Evolutionary conservation across 2,888 invertebrate genomes (phyloP).

Genomic region (Polymixis flavicincta): DNA sequence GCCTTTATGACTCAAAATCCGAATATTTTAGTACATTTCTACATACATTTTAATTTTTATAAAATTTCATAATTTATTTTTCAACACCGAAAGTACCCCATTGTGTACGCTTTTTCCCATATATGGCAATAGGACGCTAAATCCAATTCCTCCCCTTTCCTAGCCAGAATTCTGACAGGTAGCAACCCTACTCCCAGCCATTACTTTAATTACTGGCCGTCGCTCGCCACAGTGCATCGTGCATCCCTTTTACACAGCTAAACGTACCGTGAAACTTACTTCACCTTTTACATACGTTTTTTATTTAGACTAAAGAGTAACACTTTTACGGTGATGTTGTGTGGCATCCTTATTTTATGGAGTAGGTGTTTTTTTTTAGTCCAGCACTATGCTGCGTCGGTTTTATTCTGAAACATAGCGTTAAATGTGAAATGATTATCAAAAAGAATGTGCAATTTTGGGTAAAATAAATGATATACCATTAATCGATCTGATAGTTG

Average conservation of each 20-base stretch:
- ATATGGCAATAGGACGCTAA: background rate
- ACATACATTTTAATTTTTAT: too few relatives aligned
- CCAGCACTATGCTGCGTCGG: background rate
- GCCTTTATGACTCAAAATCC: too few relatives aligned
- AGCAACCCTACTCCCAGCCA: constrained; percentile 46
- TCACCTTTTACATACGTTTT: constrained; percentile 31
- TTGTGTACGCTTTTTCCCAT: background rate
- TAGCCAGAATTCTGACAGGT: background rate
- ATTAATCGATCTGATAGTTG: too few relatives aligned
- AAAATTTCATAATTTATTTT: too few relatives aligned
- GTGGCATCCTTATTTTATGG: constrained; percentile 13
- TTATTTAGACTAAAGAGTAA: constrained; percentile 31
- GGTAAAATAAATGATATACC: too few relatives aligned
- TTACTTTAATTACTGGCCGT: constrained; percentile 63
- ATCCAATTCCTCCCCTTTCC: too few relatives aligned
- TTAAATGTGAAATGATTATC: background rate
- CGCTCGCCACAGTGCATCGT: constrained; percentile 39
- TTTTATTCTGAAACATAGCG: too few relatives aligned
- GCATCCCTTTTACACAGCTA: constrained; percentile 58
- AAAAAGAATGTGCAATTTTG: background rate
- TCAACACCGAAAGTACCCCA: too few relatives aligned
- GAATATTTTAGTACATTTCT: too few relatives aligned
- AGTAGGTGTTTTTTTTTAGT: background rate
- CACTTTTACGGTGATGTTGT: constrained; percentile 16
- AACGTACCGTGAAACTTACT: constrained; percentile 52